Evolutionary conservation across 1,140 invertebrate species (phyloP), one percentile per base, ranked within the genome.

Genomic region (Lordiphosa stackelbergi): DNA sequence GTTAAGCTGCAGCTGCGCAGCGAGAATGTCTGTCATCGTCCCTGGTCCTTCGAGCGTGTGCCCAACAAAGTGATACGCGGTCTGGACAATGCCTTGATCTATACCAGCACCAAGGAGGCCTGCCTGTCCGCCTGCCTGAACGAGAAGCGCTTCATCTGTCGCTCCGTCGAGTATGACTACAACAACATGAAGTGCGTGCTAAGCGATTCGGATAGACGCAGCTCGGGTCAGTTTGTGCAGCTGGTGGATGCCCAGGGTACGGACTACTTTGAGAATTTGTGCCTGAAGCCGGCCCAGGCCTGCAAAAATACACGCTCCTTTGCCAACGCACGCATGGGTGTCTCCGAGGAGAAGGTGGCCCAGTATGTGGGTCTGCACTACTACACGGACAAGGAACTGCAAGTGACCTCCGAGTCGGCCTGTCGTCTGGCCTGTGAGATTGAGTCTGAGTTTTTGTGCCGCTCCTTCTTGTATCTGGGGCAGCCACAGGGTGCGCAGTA

Each of bases 201-300:
- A 10, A 95, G 94, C 78, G 95, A 97, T 78, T 93, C 94, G 4
- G 96, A 97, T 86, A 89, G 96, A 12, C 90, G 96, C 61, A 95
- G 95, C 0, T 94, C 93, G 0, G 94, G 93, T 0, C 94, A 95
- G 81, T 93, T 93, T 77, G 92, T 94, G 2, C 94, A 96, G 75
- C 92, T 97, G 58, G 93, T 95, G 2, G 96, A 97, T 71, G 94
- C 95, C 2, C 94, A 94, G 70, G 96, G 96, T 16, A 94, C 96
- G 3, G 96, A 98, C 87, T 98, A 97, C 84, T 98, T 97, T 87
- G 96, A 98, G 89, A 98, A 97, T 89, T 90, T 97, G n/a, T 98
- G 96, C 81, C 88, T 97, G 63, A 95, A 95, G 89, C 93, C 94
- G 16, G 92, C 92, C 52, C 93, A 95, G 70, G 94, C 95, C 9